Conservation (phyloP, 2,888 invertebrate genomes). For the Caenorhabditis sp. region DNA sequence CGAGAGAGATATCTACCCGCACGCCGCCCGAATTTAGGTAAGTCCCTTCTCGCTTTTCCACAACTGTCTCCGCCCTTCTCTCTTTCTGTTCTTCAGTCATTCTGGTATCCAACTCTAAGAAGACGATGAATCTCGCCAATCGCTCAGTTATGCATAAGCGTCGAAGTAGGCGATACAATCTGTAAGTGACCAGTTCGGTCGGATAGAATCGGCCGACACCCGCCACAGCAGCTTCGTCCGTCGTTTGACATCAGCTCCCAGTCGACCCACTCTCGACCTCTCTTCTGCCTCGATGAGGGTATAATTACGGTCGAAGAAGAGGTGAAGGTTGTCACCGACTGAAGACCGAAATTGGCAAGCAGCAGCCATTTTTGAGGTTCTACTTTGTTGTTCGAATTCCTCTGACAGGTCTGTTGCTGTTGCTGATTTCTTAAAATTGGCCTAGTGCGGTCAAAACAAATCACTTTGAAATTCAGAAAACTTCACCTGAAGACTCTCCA, state of each 20-base stretch:
- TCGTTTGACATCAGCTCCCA: constrained; percentile 13
- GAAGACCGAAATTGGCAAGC: constrained; percentile 33
- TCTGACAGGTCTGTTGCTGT: background rate
- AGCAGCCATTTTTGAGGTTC: constrained; percentile 15
- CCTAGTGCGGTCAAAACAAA: constrained; percentile 13
- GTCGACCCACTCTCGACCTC: background rate
- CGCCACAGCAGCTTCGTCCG: constrained; percentile 1
- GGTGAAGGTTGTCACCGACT: constrained; percentile 28
- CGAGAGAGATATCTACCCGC: constrained; percentile 13
- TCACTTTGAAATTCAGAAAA: constrained; percentile 4
- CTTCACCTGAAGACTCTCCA: background rate
- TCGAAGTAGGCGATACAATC: constrained; percentile 31
- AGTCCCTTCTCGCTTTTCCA: constrained; percentile 33
- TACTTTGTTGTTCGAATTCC: constrained; percentile 20
- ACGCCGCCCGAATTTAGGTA: constrained; percentile 18
- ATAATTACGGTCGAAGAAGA: constrained; percentile 46
- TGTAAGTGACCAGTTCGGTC: constrained; percentile 39
- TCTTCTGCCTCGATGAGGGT: constrained; percentile 32
- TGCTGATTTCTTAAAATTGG: constrained; percentile 5
- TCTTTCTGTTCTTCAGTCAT: background rate
- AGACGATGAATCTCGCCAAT: constrained; percentile 5
- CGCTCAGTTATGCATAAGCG: constrained; percentile 30
- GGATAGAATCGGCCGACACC: constrained; percentile 8
- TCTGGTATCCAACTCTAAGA: constrained; percentile 1
- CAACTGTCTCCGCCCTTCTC: constrained; percentile 2